Evolutionary conservation across 2,113 vertebrate species (phyloP), one percentile per base, ranked within the genome.

Genomic region (Gymnocephalus cernua): DNA sequence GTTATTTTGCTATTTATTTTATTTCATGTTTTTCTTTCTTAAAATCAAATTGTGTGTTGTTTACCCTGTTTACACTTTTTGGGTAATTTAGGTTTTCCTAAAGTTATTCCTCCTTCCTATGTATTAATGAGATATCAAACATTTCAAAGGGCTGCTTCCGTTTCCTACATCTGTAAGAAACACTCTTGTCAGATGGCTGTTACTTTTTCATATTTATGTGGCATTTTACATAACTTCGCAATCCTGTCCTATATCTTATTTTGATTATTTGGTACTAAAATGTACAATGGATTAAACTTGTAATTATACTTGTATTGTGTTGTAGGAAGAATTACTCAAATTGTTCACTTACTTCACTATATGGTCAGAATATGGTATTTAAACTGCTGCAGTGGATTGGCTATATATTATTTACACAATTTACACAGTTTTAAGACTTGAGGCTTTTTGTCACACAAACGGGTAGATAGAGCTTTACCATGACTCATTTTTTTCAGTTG

Each of bases 111-210:
- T 44, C 14, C 18, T 83, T 54, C 35, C 47, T 4, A 0, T 6
- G 32, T 80, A 74, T 74, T 9, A 41, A 41, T 41, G 38, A 41
- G 11, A 11, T 38, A 66, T 48, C 21, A 45, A 53, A 66, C 11
- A 18, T 58, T 35, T 73, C 11, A 61, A 67, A 87, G 7, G n/a
- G 45, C 68, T 84, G 44, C 75, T 89, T 84, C 84, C 59, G 65
- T 72, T 86, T 89, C 78, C 77, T 56, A 3, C 65, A 86, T 74
- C n/a, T 87, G 15, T 21, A 15, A 10, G 12, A 74, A 71, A 73
- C 50, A 25, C 48, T 82, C 32, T 13, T 71, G 27, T 23, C 4
- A 0, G 12, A 14, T 14, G 19, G 5, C 13, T 63, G 6, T 23
- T 9, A 27, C 21, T 54, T 61, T 53, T 14, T 45, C 15, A 4